A percentile compares a stretch with the other conserved stretches of the same genome.
These are phyloP conservation scores for Athene cunicularia DNA, from an alignment of 2,113 vertebrate genomes.

Conservation along the genomic window DNA sequence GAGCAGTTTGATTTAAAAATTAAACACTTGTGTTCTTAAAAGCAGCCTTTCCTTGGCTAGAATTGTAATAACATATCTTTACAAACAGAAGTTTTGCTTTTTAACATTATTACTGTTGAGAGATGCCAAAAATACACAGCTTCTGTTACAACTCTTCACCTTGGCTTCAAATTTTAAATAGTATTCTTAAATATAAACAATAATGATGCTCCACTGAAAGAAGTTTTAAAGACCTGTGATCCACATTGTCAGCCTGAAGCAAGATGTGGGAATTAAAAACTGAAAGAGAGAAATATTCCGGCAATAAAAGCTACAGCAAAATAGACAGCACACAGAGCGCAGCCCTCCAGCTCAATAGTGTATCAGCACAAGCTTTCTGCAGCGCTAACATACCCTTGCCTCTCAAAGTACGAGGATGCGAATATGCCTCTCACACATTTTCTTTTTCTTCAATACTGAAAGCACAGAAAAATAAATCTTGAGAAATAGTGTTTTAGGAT, in stretches of 20 bases:
- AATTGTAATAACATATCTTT: background rate
- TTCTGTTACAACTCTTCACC: background rate
- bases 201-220: background rate
- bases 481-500: background rate
- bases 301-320: background rate
- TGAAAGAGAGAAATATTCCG: background rate
- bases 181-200: background rate
- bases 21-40: background rate
- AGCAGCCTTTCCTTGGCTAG: background rate
- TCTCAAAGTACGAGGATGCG: accelerated
- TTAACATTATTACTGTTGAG: background rate
- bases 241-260: background rate
- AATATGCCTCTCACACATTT: background rate
- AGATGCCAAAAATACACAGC: background rate
- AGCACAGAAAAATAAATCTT: background rate
- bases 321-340: background rate
- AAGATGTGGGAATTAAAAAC: background rate
- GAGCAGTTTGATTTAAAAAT: background rate
- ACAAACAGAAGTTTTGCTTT: background rate
- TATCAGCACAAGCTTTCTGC: background rate
- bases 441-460: background rate
- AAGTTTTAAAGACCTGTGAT: background rate
- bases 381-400: background rate
- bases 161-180: background rate
- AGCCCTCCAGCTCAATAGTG: background rate